phyloP scores from a whole-genome alignment of 37 sponge, comb jelly and placozoan species.

The Beroe forskalii region DNA sequence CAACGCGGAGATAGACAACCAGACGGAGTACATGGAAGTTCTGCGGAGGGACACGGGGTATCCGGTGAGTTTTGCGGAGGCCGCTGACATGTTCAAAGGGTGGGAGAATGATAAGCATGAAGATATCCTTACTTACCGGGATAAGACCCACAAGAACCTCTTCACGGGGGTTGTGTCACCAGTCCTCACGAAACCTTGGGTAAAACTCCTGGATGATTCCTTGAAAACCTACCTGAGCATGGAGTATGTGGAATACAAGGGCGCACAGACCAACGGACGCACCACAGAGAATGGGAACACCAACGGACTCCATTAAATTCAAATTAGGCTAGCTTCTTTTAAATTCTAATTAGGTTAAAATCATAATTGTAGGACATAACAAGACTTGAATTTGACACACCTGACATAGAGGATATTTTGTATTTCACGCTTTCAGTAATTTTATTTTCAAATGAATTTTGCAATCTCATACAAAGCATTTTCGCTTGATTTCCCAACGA shows the following conservation, averaged over 20 bases:
- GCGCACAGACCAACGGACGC: neutral
- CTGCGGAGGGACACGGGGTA: neutral
- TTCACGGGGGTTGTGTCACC: slow-evolving; percentile 44
- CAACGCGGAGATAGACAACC: slow-evolving; percentile 49
- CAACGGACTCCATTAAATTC: too few relatives aligned
- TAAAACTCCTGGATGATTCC: slow-evolving; percentile 68
- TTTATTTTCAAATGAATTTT: too few relatives aligned
- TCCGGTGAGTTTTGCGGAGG: neutral
- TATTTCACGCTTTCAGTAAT: too few relatives aligned
- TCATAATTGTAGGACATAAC: too few relatives aligned
- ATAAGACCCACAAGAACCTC: slow-evolving; percentile 3
- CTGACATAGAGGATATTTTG: too few relatives aligned
- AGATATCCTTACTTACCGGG: slow-evolving; percentile 67
- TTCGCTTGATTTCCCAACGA: too few relatives aligned
- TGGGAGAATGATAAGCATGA: slow-evolving; percentile 66
- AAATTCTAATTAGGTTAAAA: too few relatives aligned
- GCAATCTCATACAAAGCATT: too few relatives aligned
- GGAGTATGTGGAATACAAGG: neutral
- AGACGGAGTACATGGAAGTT: slow-evolving; percentile 62
- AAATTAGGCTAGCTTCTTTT: too few relatives aligned
- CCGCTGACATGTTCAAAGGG: slow-evolving; percentile 20
- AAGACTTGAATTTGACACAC: too few relatives aligned
- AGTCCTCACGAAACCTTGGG: slow-evolving; percentile 66
- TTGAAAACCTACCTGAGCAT: neutral
- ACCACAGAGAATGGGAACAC: neutral